Percentiles rank a stretch among this genome's conserved stretches.
phyloP scores from a whole-genome alignment of 2,113 vertebrate genomes.

The Psittacara wagleri region DNA sequence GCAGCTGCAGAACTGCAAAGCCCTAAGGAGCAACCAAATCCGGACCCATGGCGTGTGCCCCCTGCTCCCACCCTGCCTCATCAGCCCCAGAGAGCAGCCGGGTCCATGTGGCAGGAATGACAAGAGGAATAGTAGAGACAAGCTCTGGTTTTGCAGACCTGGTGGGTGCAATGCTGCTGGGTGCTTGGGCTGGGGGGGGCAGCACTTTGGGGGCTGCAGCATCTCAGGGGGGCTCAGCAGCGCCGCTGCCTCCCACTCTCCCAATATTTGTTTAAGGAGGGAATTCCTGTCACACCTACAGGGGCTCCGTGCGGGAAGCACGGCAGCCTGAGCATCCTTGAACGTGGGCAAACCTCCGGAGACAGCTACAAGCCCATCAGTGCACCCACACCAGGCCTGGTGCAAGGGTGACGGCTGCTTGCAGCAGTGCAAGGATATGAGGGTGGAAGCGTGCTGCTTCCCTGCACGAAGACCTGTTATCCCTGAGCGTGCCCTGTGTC shows the following conservation, averaged over 20 bases:
- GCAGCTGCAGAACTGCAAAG: background rate
- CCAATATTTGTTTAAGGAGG: conserved; percentile 11
- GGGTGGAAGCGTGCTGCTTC: fast-evolving
- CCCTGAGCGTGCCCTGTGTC: fast-evolving
- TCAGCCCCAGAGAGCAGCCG: fast-evolving
- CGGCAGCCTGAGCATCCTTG: background rate
- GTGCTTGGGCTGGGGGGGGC: background rate
- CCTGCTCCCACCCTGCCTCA: fast-evolving
- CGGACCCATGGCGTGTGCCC: fast-evolving
- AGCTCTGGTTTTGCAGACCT: background rate
- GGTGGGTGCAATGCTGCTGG: background rate
- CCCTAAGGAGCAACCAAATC: background rate
- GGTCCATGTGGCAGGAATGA: fast-evolving
- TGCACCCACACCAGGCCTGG: background rate
- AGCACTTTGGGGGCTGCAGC: background rate
- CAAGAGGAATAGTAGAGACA: background rate
- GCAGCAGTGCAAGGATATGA: fast-evolving
- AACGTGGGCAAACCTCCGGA: background rate
- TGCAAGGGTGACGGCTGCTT: fast-evolving
- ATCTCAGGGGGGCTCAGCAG: background rate
- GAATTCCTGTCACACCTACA: background rate
- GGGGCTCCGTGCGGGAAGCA: background rate
- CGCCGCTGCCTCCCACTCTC: background rate
- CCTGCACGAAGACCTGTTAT: background rate
- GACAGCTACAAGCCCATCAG: fast-evolving